Evolutionary conservation across 2,888 invertebrate genomes (phyloP), one percentile per base, ranked within the genome.

Genomic region (Troglohyphantes excavatus): DNA sequence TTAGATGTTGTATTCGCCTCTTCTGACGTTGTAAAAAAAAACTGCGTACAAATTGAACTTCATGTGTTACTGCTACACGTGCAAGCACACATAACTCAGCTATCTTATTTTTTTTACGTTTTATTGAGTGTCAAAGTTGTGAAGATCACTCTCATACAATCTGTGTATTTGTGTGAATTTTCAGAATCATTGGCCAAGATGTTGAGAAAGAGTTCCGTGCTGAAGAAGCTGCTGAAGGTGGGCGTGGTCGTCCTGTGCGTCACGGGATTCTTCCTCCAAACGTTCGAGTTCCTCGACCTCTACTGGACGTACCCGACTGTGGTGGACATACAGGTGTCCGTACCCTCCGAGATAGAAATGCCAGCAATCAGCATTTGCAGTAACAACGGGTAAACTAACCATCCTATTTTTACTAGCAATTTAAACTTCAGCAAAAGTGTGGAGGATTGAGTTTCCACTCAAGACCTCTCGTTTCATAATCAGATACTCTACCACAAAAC

Each of bases 271-370:
- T 19, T 83, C 0, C 17, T 26, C 2, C 83, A 89, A n/a, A 70
- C 83, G 1, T 21, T 70, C 2, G 43, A 70, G 13, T 89, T 89
- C 26, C 17, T 83, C n/a, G 11, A 29, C 6, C 43, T 89, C 1
- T 89, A 83, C 29, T 78, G 76, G 89, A 78, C 76, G 0, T 89
- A 83, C 21, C 89, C 89, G n/a, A 89, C 89, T 3, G 78, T 89
- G 7, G 83, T 89, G 19, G 83, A 89, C 27, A 83, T 89, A 5
- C 78, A 89, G 43, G 78, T 83, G 27, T 78, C 83, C 17, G 68
- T 78, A 1, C 83, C 83, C 1, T 46, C 83, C 0, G 82, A 78
- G n/a, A 65, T 89, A 6, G 83, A 83, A 0, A 23, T 89, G 17
- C 89, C 88, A 3, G 82, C 61, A 13, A 75, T 89, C 17, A 68